phyloP scores from a whole-genome alignment of 2,888 invertebrate genomes.

The Leptinotarsa tumamoca region DNA sequence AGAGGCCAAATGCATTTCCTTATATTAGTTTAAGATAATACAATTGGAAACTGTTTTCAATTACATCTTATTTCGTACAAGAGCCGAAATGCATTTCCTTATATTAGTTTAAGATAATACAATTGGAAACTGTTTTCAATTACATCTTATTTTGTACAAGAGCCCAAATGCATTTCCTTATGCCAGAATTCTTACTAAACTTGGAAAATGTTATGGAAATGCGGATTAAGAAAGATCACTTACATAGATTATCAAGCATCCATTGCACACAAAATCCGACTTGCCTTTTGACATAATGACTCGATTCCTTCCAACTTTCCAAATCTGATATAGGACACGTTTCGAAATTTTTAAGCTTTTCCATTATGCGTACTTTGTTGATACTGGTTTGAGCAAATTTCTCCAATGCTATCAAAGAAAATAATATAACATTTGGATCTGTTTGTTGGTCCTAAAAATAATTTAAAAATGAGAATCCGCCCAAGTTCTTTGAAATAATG shows the following conservation, averaged over 20 bases:
- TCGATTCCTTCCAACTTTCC: constrained; percentile 75
- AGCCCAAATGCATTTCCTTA: too few relatives aligned
- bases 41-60: too few relatives aligned
- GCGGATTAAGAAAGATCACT: constrained; percentile 57
- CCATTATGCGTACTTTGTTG: constrained; percentile 84
- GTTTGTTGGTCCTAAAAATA: constrained; percentile 70
- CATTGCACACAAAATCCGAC: constrained; percentile 94
- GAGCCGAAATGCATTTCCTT: too few relatives aligned
- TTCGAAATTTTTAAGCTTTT: constrained; percentile 71
- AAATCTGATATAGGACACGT: constrained; percentile 78
- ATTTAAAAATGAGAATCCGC: too few relatives aligned
- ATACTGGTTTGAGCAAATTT: constrained; percentile 95
- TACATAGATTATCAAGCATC: constrained; percentile 92
- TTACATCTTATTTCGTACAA: too few relatives aligned
- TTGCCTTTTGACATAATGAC: constrained; percentile 79
- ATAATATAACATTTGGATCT: constrained; percentile 83
- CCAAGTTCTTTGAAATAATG: too few relatives aligned
- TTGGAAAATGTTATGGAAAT: not conserved
- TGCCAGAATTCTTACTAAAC: too few relatives aligned
- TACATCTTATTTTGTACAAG: too few relatives aligned
- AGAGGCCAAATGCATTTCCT: too few relatives aligned
- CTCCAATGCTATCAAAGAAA: constrained; percentile 89
- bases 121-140: too few relatives aligned
- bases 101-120: too few relatives aligned
- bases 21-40: too few relatives aligned